Percentiles rank a stretch among this genome's conserved stretches.
Conservation (phyloP, 1,140 invertebrate genomes). For the Spodoptera litura region DNA sequence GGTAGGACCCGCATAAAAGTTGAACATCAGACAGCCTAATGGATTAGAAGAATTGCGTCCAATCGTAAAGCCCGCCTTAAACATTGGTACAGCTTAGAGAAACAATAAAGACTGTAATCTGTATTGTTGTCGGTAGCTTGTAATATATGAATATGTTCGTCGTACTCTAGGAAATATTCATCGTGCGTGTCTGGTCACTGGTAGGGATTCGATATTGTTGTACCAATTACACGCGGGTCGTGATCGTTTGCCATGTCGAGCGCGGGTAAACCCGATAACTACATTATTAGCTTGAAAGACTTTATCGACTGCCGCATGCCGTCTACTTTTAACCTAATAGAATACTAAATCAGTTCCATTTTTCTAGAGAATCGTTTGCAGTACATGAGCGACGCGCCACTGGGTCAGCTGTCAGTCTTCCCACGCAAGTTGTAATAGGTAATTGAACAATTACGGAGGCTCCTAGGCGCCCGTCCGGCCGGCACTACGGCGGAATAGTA, state of each 20-base stretch:
- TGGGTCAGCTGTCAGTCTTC: constrained; percentile 32
- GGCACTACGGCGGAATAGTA: constrained; percentile 1
- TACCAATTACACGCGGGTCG: constrained; percentile 20
- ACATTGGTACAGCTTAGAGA: constrained; percentile 65
- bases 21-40: constrained; percentile 80
- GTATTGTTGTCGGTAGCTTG: constrained; percentile 59
- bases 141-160: constrained; percentile 64
- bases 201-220: constrained; percentile 31
- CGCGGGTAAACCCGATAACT: neutral
- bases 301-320: neutral
- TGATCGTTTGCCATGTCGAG: neutral
- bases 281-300: constrained; percentile 12
- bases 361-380: constrained; percentile 15
- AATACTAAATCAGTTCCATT: constrained; percentile 19
- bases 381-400: neutral
- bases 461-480: constrained; percentile 18
- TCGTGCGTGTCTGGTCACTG: constrained; percentile 45
- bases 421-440: constrained; percentile 32
- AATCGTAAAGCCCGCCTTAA: constrained; percentile 69
- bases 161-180: constrained; percentile 55
- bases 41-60: constrained; percentile 82
- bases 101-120: constrained; percentile 68
- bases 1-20: constrained; percentile 81
- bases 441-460: constrained; percentile 22
- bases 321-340: neutral